These are phyloP conservation scores for Drosophila formosana DNA, from an alignment of 2,888 invertebrate genomes.

Conservation along the genomic window DNA sequence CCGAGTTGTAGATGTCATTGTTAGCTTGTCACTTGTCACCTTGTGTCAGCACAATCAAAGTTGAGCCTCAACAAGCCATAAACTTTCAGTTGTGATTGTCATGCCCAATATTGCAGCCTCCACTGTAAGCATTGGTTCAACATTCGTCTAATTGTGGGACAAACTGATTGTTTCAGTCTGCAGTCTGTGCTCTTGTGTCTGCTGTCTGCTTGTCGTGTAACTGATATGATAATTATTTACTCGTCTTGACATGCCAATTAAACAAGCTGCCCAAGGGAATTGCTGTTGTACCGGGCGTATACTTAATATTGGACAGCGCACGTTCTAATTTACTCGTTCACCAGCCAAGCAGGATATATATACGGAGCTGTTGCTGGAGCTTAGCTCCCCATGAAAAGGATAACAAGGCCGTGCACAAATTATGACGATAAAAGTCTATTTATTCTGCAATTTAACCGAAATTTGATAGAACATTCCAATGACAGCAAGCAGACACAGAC, in stretches of 20 bases:
- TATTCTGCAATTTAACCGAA: slow-evolving; percentile 77
- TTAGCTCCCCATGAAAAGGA: slow-evolving; percentile 51
- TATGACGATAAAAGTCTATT: slow-evolving; percentile 81
- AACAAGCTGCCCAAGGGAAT: slow-evolving; percentile 25
- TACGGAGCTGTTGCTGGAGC: not conserved
- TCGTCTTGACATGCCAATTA: slow-evolving; percentile 59
- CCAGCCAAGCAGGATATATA: slow-evolving; percentile 1
- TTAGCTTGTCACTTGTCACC: no score
- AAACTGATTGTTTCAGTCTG: slow-evolving; percentile 11
- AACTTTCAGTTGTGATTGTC: not conserved
- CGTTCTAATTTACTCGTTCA: slow-evolving; percentile 11
- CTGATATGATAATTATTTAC: slow-evolving; percentile 74
- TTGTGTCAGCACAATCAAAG: not conserved
- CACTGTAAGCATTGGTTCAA: not conserved
- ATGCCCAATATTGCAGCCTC: not conserved
- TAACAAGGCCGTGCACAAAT: slow-evolving; percentile 71
- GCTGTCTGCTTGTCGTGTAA: slow-evolving; percentile 40
- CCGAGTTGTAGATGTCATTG: no score
- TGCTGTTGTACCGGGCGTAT: slow-evolving; percentile 50
- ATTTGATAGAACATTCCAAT: slow-evolving; percentile 77
- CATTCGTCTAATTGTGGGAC: slow-evolving; percentile 9
- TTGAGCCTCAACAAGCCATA: not conserved
- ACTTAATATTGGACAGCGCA: slow-evolving; percentile 35
- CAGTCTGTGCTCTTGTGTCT: not conserved
- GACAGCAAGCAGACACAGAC: slow-evolving; percentile 47